phyloP scores from a whole-genome alignment of 1,140 invertebrate species.

The Lepidurus arcticus region DNA sequence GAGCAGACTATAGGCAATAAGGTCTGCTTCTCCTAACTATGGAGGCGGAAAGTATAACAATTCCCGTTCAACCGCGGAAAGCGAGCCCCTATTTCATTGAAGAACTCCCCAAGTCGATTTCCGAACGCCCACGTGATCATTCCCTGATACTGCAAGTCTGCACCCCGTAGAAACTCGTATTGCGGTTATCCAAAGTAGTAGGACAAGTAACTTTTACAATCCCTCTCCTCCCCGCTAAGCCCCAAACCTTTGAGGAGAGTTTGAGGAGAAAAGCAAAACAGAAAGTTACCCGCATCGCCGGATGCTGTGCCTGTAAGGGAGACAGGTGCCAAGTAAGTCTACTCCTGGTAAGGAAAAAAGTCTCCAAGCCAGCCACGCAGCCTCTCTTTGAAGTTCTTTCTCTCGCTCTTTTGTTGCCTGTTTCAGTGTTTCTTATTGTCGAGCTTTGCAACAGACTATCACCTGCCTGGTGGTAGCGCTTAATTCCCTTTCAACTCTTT shows the following conservation, averaged over 20 bases:
- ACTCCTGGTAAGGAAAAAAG: neutral
- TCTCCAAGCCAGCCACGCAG: neutral
- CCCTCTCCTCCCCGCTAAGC: neutral
- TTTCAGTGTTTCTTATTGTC: neutral
- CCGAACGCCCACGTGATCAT: neutral
- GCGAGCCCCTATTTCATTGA: neutral
- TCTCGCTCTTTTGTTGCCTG: neutral
- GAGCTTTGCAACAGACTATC: neutral
- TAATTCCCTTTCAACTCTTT: neutral
- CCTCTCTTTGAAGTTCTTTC: neutral
- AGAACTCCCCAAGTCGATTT: neutral
- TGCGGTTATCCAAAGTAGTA: no score
- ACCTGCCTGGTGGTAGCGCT: neutral
- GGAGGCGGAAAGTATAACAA: constrained; percentile 19
- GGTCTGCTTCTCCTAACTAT: neutral
- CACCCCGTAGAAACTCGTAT: no score
- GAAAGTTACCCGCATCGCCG: neutral
- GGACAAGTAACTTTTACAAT: no score
- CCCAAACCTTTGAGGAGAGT: neutral
- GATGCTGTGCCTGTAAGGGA: constrained; percentile 5
- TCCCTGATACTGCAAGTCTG: neutral
- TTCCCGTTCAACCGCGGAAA: neutral
- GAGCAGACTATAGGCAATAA: no score
- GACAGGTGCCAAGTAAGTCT: neutral
- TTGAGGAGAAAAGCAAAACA: neutral